phyloP scores from a whole-genome alignment of 1,140 invertebrate species.

The Heliconius melpomene region DNA sequence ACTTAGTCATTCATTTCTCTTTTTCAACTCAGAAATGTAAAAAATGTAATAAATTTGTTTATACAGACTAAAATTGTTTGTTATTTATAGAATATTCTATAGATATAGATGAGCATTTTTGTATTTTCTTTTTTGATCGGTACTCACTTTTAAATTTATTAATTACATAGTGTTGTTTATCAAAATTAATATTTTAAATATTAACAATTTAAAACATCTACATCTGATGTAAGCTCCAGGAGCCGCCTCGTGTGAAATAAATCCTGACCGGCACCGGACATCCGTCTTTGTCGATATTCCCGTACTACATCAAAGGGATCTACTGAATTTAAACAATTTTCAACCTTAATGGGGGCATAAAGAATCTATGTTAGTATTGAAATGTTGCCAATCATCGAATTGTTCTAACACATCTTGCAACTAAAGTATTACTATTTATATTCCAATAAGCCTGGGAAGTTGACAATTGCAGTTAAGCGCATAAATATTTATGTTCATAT shows the following conservation, averaged over 20 bases:
- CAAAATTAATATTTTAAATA: neutral
- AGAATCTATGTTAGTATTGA: conserved; percentile 44
- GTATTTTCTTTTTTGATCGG: neutral
- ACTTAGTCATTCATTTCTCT: conserved; percentile 35
- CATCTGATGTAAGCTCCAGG: conserved; percentile 56
- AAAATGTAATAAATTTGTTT: neutral
- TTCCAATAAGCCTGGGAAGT: neutral
- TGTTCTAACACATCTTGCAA: conserved; percentile 49
- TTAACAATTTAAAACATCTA: conserved; percentile 38
- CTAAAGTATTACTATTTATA: conserved; percentile 12
- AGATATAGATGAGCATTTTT: neutral
- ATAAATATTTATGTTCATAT: neutral
- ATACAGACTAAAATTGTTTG: neutral
- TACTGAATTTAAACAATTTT: conserved; percentile 56
- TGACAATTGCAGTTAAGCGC: neutral
- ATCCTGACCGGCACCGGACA: conserved; percentile 80
- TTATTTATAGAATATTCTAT: neutral
- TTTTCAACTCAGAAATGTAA: neutral
- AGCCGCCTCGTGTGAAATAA: conserved; percentile 74
- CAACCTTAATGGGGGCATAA: conserved; percentile 56
- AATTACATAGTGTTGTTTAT: too few relatives aligned
- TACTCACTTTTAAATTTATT: neutral
- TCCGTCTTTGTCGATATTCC: conserved; percentile 80
- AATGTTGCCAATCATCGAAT: conserved; percentile 49
- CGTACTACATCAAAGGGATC: conserved; percentile 78